Base-by-base conservation (phyloP, 1,140 invertebrate genomes). In the Drosophila melanica region DNA sequence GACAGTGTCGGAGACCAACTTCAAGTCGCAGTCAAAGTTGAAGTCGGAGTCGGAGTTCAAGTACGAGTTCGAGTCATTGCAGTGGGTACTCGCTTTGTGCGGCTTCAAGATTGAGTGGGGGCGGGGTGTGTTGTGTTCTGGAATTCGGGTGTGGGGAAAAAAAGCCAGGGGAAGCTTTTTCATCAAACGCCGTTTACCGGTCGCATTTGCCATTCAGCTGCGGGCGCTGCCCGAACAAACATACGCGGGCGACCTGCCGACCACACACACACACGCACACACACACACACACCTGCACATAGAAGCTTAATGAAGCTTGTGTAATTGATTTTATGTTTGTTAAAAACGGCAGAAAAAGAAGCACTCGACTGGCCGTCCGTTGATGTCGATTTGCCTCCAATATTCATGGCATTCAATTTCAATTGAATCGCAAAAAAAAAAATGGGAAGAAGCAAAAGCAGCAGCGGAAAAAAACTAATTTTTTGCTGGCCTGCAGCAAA, bases 251-350 rank as follows among this genome's bases (percentile, higher is more conserved):
- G 71, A 69, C 64, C 71, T 64, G 58, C 69, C 55, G 58, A 77
- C 75, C 70, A 50, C 50, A 37, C 48, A 27, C 50, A 35, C 35
- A 18, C 48, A 30, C 53, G 18, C 27, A 58, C 30, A 58, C 54
- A 45, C 48, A 12, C 48, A 44, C 30, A 10, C 54, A n/a, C 48
- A 79, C 44, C 54, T 65, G 53, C 39, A 14, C 44, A 54, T 57
- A 72, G 37, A 60, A 85, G 81, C 81, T 86, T 86, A 86, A 86
- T 87, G 79, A 86, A 86, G 82, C 82, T 87, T 86, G 79, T 86
- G 82, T 86, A 86, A 86, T 86, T 86, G 82, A 86, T 86, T 86
- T 86, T 87, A 79, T 86, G 82, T 86, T 86, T 86, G 82, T 81
- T 86, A 87, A 86, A 86, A 86, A 86, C 82, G 82, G 82, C 82